These are phyloP conservation scores for Microctenopoma steveboyesi DNA, from an alignment of 2,797 vertebrate genomes.

Conservation along the genomic window DNA sequence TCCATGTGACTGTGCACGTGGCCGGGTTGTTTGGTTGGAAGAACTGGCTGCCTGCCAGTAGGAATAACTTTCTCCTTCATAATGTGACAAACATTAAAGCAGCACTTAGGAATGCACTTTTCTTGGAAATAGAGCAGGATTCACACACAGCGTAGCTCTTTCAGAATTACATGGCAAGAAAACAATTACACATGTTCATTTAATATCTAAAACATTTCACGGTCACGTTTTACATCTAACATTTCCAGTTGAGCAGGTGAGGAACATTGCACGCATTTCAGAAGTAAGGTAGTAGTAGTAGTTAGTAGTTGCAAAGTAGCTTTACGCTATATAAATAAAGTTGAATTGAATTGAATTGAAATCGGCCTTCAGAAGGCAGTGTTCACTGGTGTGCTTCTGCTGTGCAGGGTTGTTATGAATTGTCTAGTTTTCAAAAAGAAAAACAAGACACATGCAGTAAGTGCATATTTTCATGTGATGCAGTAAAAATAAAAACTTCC, in stretches of 20 bases:
- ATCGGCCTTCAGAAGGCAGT: not conserved
- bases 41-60: slow-evolving; percentile 65
- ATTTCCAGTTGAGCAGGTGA: too few relatives aligned
- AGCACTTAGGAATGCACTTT: slow-evolving; percentile 78
- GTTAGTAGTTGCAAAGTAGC: too few relatives aligned
- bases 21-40: slow-evolving; percentile 49
- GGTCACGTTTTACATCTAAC: too few relatives aligned
- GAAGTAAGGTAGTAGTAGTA: too few relatives aligned
- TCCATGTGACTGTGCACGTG: slow-evolving; percentile 57
- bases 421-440: not conserved
- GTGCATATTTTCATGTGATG: not conserved
- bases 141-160: slow-evolving; percentile 63
- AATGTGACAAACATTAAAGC: slow-evolving; percentile 77
- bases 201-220: too few relatives aligned
- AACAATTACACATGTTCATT: slow-evolving; percentile 54
- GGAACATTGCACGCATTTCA: too few relatives aligned
- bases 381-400: not conserved
- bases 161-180: slow-evolving; percentile 57
- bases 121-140: slow-evolving; percentile 67
- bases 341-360: not conserved
- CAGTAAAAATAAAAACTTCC: too few relatives aligned
- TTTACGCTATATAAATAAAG: too few relatives aligned
- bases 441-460: not conserved
- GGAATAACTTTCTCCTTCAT: slow-evolving; percentile 62
- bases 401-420: not conserved